Evolutionary conservation across 2,797 vertebrate species (phyloP), one percentile per base, ranked within the genome.

Genomic region (Coendou prehensilis): DNA sequence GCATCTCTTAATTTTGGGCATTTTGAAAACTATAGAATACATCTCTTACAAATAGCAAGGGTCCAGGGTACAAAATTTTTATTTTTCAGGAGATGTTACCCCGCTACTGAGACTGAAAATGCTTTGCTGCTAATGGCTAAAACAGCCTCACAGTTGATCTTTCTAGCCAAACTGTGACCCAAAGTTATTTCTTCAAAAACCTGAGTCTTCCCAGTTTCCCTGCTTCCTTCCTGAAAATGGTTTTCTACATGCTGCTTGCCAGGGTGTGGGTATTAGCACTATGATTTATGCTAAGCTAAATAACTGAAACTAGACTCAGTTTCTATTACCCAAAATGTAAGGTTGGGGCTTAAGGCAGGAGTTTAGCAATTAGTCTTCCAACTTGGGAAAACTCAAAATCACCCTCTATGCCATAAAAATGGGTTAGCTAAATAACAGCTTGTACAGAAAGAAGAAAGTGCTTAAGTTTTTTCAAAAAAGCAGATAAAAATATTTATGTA

Each of bases 241-340:
- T 96, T 98, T 98, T 95, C 90, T 98, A 63, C 89, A 97, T 11
- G 82, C 75, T 97, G 97, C 96, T 98, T 98, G 98, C 97, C 97
- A 98, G 95, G 33, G 79, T 75, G 22, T 11, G 33, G 23, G 2
- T 57, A 75, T 85, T 85, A 47, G 26, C 73, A 71, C 18, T 5
- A 41, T 83, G 87, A 95, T 47, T 90, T 88, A 84, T 41, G 54
- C 75, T 67, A 41, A 96, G 92, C 79, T 69, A 98, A 98, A 95
- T 7, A 96, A 82, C 97, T 88, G 92, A 96, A 97, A 97, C 90
- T 91, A 89, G 97, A 96, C 64, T 96, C 96, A 97, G 97, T 97
- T 98, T 98, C 98, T 97, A 79, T 84, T 96, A 98, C 97, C 98
- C 97, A 93, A 97, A 93, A 57, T 71, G 89, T 63, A 69, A 93